These are phyloP conservation scores for Trypoxylus dichotomus DNA, from an alignment of 1,140 invertebrate species.

Conservation along the genomic window DNA sequence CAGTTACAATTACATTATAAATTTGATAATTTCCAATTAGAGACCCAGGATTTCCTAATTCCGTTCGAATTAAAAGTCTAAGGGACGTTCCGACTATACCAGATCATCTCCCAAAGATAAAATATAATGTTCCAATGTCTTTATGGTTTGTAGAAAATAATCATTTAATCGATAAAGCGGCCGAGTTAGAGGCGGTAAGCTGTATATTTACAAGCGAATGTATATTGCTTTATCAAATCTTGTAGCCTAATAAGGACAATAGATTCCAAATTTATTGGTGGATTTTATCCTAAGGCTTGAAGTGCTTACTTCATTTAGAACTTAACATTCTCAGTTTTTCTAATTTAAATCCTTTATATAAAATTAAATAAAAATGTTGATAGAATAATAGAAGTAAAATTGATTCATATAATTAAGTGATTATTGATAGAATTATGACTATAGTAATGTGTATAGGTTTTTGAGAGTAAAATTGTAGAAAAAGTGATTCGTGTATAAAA, in stretches of 20 bases:
- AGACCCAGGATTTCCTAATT: conserved; percentile 63
- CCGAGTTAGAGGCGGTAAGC: conserved; percentile 59
- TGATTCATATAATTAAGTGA: conserved; percentile 43
- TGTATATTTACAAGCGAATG: conserved; percentile 60
- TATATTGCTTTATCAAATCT: conserved; percentile 54
- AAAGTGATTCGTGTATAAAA: conserved; percentile 54
- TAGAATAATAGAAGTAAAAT: conserved; percentile 50
- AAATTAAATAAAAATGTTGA: conserved; percentile 50
- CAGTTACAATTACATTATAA: conserved; percentile 73
- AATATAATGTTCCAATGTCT: conserved; percentile 76
- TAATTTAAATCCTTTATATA: conserved; percentile 60
- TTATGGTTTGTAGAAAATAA: conserved; percentile 74
- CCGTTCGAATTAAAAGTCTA: conserved; percentile 68
- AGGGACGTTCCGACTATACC: conserved; percentile 66
- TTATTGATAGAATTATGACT: neutral
- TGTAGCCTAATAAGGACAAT: conserved; percentile 57
- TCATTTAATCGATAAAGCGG: conserved; percentile 59
- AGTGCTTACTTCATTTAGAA: conserved; percentile 55
- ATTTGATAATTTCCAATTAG: conserved; percentile 69
- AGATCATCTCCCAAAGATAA: conserved; percentile 69
- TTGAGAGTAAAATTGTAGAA: too few relatives aligned
- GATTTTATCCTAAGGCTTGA: conserved; percentile 54
- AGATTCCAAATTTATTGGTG: conserved; percentile 61
- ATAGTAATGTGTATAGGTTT: neutral
- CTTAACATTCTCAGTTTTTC: conserved; percentile 62